Percentiles rank a stretch among this genome's conserved stretches.
Evolutionary conservation across 2,797 vertebrate genomes (phyloP).

Genomic region (Hybognathus amarus): DNA sequence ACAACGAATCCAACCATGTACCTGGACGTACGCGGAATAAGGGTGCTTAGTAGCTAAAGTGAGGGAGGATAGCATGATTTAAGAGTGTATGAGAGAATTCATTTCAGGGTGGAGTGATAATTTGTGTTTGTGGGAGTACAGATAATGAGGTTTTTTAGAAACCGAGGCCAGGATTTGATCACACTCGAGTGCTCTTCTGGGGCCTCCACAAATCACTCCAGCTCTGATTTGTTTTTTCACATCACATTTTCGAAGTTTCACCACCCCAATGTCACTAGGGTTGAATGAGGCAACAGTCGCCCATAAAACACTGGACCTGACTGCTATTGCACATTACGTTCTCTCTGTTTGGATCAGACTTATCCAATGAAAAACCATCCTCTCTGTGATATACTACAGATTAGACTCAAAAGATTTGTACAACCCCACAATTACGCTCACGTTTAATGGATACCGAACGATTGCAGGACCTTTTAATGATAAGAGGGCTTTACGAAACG

Average conservation of each 20-base stretch:
- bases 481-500: slow-evolving; percentile 38
- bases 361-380: slow-evolving; percentile 9
- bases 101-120: slow-evolving; percentile 18
- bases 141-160: slow-evolving; percentile 35
- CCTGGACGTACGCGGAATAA: not conserved
- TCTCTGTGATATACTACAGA: slow-evolving; percentile 13
- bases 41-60: slow-evolving; percentile 2
- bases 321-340: not conserved
- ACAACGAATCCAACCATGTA: slow-evolving; percentile 39
- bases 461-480: slow-evolving; percentile 34
- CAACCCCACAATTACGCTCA: slow-evolving; percentile 11
- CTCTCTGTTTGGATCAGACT: slow-evolving; percentile 15
- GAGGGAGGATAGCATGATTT: slow-evolving; percentile 32
- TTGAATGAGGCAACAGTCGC: slow-evolving; percentile 14
- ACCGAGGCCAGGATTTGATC: slow-evolving; percentile 37
- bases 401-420: slow-evolving; percentile 17
- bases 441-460: slow-evolving; percentile 29
- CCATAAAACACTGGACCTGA: not conserved
- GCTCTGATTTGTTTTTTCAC: not conserved
- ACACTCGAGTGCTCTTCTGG: slow-evolving; percentile 33
- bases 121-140: slow-evolving; percentile 24
- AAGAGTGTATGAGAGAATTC: slow-evolving; percentile 7
- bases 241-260: slow-evolving; percentile 22
- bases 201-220: slow-evolving; percentile 29
- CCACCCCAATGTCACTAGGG: not conserved